Base-by-base conservation (phyloP, 2,888 invertebrate genomes). In the Microctonus hyperodae region DNA sequence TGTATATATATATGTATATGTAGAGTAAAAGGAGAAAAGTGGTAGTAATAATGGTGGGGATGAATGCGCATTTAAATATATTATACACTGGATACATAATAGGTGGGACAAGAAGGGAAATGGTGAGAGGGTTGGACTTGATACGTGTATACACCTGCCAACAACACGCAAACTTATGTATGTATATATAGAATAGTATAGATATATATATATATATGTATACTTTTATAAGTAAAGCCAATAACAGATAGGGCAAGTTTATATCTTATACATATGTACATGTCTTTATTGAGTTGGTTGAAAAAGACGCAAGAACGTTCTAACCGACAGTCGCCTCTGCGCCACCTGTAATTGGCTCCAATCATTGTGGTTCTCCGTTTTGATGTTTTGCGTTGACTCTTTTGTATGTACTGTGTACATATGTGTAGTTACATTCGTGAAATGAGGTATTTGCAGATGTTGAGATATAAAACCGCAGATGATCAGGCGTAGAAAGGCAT, bases 331-430 rank as follows among this genome's bases (percentile, higher is more conserved):
- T 79, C 80, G 75, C 81, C 81, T n/a, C n/a, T 79, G 79, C 81
- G 74, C 79, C 81, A 79, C 77, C 80, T 80, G 79, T 81, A 81
- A 81, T 81, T 81, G 78, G 78, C 76, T 77, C 78, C 79, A 81
- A 81, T 81, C 81, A 80, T 78, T 76, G 74, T 74, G 77, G 76
- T 77, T 79, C 79, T 80, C 79, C 76, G 16, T 16, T 48, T 63
- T 37, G 37, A 62, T 57, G 61, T 66, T 66, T 58, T 66, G 55
- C 31, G 37, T 28, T 44, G 55, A 7, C 44, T 55, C 44, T 22
- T 11, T 48, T 56, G n/a, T 28, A 16, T 6, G 16, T 31, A 16
- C 13, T n/a, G 13, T 16, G 55, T 31, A 25, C 16, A 28, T 28
- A 28, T 28, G 7, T 28, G 7, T 28, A 28, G 3, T 28, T 7